Conservation (phyloP, 2,113 vertebrate species). For the Gobio gobio region DNA sequence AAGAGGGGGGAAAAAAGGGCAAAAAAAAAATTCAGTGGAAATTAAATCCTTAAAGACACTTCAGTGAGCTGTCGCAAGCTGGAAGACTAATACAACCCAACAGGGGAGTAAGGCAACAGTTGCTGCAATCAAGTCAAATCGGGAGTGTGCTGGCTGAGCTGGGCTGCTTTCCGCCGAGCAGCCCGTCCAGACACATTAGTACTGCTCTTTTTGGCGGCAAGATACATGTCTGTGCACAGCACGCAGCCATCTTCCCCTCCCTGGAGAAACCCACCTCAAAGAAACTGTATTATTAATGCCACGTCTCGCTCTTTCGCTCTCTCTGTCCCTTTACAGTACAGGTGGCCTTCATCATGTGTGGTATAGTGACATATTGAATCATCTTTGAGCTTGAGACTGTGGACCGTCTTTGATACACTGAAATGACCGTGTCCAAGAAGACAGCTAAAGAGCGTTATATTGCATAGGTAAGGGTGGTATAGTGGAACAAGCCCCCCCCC, state of each 20-base stretch:
- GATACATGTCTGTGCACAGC: conserved; percentile 50
- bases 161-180: conserved; percentile 36
- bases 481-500: not conserved
- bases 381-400: conserved; percentile 16
- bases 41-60: conserved; percentile 55
- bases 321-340: conserved; percentile 43
- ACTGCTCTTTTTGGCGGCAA: conserved; percentile 45
- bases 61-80: conserved; percentile 41
- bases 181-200: conserved; percentile 58
- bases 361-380: conserved; percentile 31
- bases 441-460: conserved; percentile 32
- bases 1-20: not conserved
- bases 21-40: conserved; percentile 34
- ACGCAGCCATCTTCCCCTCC: conserved; percentile 43
- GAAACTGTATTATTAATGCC: conserved; percentile 48
- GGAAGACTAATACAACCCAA: conserved; percentile 52
- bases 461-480: not conserved
- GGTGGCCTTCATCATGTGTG: conserved; percentile 49
- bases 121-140: conserved; percentile 58
- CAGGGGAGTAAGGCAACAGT: conserved; percentile 58
- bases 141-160: conserved; percentile 35
- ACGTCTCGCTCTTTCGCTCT: conserved; percentile 7
- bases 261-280: conserved; percentile 50
- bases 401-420: conserved; percentile 31
- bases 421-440: conserved; percentile 44